phyloP scores from a whole-genome alignment of 2,888 invertebrate species.

The Nycteola revayana region DNA sequence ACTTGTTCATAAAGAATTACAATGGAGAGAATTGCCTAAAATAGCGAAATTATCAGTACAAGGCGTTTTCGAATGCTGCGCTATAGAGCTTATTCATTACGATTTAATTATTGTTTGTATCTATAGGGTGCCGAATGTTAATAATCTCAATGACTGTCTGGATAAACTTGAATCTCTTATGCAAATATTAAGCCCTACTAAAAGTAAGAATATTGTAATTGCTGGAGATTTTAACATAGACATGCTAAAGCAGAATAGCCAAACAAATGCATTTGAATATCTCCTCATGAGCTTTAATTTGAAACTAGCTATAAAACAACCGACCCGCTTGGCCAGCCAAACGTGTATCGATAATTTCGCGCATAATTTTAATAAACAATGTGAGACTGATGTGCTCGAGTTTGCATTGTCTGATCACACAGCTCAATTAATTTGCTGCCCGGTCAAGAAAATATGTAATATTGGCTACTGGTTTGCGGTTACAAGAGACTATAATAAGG shows the following conservation, averaged over 20 bases:
- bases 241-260: background rate
- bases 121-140: background rate
- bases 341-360: constrained; percentile 1
- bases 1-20: background rate
- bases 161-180: background rate
- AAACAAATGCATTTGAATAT: background rate
- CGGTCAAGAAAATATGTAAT: background rate
- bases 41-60: background rate
- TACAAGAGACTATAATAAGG: constrained; percentile 1
- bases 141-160: background rate
- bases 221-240: constrained; percentile 2
- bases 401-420: constrained; percentile 3
- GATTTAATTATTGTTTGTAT: background rate
- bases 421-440: background rate
- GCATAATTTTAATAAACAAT: background rate
- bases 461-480: background rate
- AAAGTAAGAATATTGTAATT: constrained; percentile 1
- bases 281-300: background rate
- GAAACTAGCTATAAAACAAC: background rate
- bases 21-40: background rate
- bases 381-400: constrained; percentile 1
- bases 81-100: background rate
- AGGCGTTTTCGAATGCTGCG: constrained; percentile 1
- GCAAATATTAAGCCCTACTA: background rate
- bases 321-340: background rate